These are phyloP conservation scores for Nephrotoma flavescens DNA, from an alignment of 2,888 invertebrate genomes.

Conservation along the genomic window DNA sequence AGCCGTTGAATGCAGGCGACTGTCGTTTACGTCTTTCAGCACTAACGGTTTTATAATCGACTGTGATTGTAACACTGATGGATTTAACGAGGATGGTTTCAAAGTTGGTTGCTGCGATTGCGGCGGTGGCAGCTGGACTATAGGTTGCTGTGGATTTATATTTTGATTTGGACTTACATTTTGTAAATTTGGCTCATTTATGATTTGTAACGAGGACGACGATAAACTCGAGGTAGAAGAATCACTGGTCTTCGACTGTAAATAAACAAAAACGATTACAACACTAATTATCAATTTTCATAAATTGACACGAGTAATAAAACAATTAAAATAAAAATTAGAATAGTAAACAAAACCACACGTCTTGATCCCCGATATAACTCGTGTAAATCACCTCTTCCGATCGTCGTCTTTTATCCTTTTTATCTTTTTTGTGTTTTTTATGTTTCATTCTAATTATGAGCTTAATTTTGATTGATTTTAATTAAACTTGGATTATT, in stretches of 20 bases:
- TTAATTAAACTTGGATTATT: background rate
- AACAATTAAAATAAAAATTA: background rate
- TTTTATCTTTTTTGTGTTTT: conserved; percentile 1
- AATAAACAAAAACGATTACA: background rate
- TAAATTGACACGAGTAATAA: background rate
- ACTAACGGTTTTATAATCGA: conserved; percentile 9
- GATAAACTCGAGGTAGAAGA: background rate
- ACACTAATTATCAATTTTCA: background rate
- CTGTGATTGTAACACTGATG: background rate
- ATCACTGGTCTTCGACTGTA: background rate
- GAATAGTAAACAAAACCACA: background rate
- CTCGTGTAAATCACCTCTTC: background rate
- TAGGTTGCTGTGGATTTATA: conserved; percentile 12
- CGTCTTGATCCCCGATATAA: background rate
- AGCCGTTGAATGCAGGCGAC: conserved; percentile 10
- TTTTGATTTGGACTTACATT: conserved; percentile 16
- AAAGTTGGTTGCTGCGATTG: background rate
- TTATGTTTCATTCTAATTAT: conserved; percentile 2
- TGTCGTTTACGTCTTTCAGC: conserved; percentile 9
- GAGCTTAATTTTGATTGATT: background rate
- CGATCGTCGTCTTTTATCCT: background rate
- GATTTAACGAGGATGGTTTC: background rate
- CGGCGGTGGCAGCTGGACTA: conserved; percentile 6
- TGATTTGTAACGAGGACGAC: background rate
- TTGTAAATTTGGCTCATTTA: conserved; percentile 15